Conservation (phyloP, 2,113 vertebrate genomes). For the Rhea pennata region DNA sequence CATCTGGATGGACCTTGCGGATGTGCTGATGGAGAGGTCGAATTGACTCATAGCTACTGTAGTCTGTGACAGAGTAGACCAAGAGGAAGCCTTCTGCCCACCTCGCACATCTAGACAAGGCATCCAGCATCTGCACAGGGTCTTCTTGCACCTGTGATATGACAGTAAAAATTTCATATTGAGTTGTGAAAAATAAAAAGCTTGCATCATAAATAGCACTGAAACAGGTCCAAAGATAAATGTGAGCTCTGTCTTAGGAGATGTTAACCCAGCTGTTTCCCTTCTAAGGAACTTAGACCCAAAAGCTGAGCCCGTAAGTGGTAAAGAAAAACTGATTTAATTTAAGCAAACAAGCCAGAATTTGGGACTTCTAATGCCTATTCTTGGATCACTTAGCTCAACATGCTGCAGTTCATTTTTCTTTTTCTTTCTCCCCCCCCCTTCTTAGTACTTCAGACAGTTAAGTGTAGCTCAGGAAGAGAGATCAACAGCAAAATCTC, state of each 20-base stretch:
- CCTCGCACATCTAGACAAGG: slow-evolving; percentile 74
- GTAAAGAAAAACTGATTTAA: background rate
- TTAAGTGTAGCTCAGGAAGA: no score
- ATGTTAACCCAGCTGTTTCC: background rate
- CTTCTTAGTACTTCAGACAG: no score
- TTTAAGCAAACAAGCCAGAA: background rate
- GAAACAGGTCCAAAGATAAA: background rate
- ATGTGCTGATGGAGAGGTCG: slow-evolving; percentile 79
- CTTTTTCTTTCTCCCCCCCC: background rate
- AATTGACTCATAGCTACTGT: slow-evolving; percentile 78
- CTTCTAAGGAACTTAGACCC: background rate
- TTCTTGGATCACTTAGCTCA: background rate
- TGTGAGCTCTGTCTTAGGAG: background rate
- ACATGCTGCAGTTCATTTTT: background rate
- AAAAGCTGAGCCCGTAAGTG: background rate
- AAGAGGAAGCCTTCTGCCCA: slow-evolving; percentile 86
- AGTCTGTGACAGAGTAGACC: slow-evolving; percentile 85
- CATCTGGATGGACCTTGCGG: slow-evolving; percentile 77
- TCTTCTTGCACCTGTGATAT: slow-evolving; percentile 69
- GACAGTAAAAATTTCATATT: background rate
- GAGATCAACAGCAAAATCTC: no score
- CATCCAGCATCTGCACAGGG: slow-evolving; percentile 62
- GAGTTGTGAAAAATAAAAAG: rapidly evolving
- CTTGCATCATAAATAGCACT: rapidly evolving
- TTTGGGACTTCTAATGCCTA: background rate